A percentile compares a stretch with the other conserved stretches of the same genome.
phyloP scores from a whole-genome alignment of 2,888 invertebrate genomes.

The Ophion slaviceki region DNA sequence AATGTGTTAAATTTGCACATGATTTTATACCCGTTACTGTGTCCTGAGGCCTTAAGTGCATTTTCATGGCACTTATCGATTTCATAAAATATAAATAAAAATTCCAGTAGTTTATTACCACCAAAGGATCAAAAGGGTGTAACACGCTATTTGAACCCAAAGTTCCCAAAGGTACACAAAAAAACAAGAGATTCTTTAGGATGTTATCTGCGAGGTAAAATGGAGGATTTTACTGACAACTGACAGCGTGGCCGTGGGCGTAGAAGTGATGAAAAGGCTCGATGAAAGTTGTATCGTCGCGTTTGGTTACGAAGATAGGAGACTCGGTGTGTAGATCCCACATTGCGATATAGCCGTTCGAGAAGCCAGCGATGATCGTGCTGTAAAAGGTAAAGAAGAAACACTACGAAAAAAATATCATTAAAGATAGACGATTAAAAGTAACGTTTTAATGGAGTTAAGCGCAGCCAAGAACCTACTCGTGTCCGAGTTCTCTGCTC shows the following conservation, averaged over 20 bases:
- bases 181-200: neutral
- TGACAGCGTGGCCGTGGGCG: conserved; percentile 86
- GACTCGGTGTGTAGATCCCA: conserved; percentile 86
- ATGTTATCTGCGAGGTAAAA: neutral
- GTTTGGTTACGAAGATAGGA: conserved; percentile 83
- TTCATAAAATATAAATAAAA: too few species aligned
- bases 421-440: neutral
- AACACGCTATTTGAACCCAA: too few species aligned
- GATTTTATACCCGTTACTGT: too few species aligned
- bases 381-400: conserved; percentile 66
- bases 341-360: conserved; percentile 88
- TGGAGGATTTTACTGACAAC: conserved; percentile 83
- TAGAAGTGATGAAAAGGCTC: conserved; percentile 87
- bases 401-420: conserved; percentile 5
- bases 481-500: conserved; percentile 80
- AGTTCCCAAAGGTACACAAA: too few species aligned
- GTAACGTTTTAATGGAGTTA: neutral
- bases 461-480: conserved; percentile 69
- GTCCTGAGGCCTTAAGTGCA: too few species aligned
- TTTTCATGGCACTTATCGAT: too few species aligned
- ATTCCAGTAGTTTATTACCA: too few species aligned
- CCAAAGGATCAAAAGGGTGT: too few species aligned
- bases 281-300: conserved; percentile 83
- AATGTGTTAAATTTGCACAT: too few species aligned
- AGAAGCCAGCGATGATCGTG: conserved; percentile 88